Conservation (phyloP, 2,113 vertebrate genomes). For the Syngnathoides biaculeatus region DNA sequence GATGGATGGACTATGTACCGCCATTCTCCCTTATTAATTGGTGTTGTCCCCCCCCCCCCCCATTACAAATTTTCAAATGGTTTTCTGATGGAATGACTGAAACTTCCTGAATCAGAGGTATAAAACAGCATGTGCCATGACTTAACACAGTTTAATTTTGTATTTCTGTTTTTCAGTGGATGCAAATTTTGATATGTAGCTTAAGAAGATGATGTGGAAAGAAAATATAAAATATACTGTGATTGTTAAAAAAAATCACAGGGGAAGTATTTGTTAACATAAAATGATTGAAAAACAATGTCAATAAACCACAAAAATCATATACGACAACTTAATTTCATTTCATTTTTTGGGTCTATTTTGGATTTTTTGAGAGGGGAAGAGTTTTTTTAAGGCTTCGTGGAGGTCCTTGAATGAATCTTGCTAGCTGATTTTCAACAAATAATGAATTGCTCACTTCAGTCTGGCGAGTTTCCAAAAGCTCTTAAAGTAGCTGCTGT, state of each 20-base stretch:
- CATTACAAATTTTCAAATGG: constrained; percentile 46
- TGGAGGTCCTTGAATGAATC: too few species aligned
- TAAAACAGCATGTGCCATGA: neutral
- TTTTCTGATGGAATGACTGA: constrained; percentile 41
- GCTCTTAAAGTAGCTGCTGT: too few species aligned
- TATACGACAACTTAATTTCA: too few species aligned
- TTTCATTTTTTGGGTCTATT: constrained; percentile 18
- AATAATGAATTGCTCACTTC: too few species aligned
- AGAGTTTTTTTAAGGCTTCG: too few species aligned
- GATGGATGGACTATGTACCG: too few species aligned
- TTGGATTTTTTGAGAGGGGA: too few species aligned
- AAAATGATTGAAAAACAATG: neutral
- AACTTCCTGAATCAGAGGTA: constrained; percentile 52
- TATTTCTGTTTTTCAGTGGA: constrained; percentile 45
- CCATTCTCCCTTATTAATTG: neutral
- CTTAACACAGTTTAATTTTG: neutral
- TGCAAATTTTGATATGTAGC: constrained; percentile 55
- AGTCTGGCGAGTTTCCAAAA: too few species aligned
- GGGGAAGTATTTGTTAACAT: neutral
- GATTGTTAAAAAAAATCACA: neutral
- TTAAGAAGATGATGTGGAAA: neutral
- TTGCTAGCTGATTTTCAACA: too few species aligned
- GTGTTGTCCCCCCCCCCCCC: neutral
- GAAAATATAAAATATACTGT: neutral
- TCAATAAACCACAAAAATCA: too few species aligned